Conservation (phyloP, 2,888 invertebrate species). For the Trachelus stipa region DNA sequence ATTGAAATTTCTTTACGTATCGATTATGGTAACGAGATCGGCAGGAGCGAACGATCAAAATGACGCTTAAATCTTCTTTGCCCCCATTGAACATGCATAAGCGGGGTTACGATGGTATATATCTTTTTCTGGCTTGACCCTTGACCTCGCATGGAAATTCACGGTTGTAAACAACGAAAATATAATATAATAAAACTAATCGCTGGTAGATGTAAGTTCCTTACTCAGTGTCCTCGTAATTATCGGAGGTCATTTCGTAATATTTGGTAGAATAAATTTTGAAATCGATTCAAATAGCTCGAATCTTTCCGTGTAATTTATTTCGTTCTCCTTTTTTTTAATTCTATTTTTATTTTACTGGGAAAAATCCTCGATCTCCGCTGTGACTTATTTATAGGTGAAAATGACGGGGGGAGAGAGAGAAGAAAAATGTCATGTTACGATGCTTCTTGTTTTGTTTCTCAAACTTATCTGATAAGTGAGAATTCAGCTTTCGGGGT, state of each 20-base stretch:
- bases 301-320: neutral
- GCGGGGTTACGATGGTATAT: constrained; percentile 28
- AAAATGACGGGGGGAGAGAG: neutral
- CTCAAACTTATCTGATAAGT: neutral
- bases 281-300: neutral
- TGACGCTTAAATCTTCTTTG: constrained; percentile 27
- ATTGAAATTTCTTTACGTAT: neutral
- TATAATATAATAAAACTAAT: neutral
- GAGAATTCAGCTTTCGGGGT: neutral
- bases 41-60: constrained; percentile 14
- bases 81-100: constrained; percentile 25
- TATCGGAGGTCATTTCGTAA: neutral
- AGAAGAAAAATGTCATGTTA: neutral
- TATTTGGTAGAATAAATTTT: neutral
- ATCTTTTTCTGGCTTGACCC: constrained; percentile 33
- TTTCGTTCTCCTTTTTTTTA: neutral
- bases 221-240: neutral
- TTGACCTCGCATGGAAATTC: constrained; percentile 24
- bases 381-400: neutral
- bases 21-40: neutral
- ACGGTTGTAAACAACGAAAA: neutral
- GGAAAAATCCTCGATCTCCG: neutral
- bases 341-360: neutral
- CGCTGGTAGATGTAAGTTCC: neutral
- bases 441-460: neutral